Evolutionary conservation across 2,888 invertebrate genomes (phyloP).

Genomic region (Calameuta filiformis): DNA sequence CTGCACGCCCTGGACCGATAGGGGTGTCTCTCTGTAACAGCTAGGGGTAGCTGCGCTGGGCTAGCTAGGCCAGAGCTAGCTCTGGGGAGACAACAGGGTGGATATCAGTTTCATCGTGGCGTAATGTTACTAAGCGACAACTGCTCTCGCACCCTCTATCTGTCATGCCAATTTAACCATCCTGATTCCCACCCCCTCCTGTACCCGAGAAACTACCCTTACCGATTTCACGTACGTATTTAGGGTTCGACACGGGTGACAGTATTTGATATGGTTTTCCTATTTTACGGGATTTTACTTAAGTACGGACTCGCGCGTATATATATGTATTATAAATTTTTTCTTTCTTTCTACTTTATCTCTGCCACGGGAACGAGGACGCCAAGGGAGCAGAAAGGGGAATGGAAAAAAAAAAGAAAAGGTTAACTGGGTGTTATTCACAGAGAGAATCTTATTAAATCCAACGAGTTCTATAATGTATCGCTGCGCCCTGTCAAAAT

Average conservation of each 20-base stretch:
- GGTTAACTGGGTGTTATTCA: not conserved
- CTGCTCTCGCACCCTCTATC: constrained; percentile 58
- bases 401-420: not conserved
- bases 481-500: not conserved
- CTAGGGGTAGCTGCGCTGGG: not conserved
- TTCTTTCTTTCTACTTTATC: not conserved
- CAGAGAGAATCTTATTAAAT: not conserved
- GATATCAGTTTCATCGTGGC: constrained; percentile 56
- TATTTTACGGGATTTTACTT: not conserved
- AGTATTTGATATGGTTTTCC: not conserved
- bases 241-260: not conserved
- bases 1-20: not conserved
- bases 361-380: not conserved
- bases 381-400: not conserved
- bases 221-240: constrained; percentile 4
- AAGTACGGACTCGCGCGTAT: not conserved
- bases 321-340: not conserved
- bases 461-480: not conserved
- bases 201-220: not conserved
- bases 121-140: constrained; percentile 60
- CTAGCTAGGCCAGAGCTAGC: not conserved
- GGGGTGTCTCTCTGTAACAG: not conserved
- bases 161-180: constrained; percentile 57
- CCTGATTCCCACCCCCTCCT: constrained; percentile 31
- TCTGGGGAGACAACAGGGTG: constrained; percentile 29